Percentiles rank a stretch among this genome's conserved stretches.
These are phyloP conservation scores for Dunckerocampus dactyliophorus DNA, from an alignment of 2,113 vertebrate species.

Conservation along the genomic window DNA sequence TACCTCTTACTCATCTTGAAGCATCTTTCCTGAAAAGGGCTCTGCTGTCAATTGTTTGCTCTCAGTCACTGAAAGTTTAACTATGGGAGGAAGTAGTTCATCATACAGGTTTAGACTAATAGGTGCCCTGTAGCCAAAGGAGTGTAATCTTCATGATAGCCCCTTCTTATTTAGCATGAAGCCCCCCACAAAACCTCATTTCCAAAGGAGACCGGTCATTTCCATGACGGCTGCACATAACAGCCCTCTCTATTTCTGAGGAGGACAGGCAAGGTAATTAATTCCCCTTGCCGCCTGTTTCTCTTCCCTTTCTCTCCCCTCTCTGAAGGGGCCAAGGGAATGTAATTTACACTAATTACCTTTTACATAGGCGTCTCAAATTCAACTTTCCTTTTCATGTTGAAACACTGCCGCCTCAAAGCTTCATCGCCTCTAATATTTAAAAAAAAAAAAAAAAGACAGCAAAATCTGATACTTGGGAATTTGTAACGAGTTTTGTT, in stretches of 20 bases:
- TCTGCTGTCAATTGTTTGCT: background rate
- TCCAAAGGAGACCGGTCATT: slow-evolving; percentile 53
- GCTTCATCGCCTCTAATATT: slow-evolving; percentile 27
- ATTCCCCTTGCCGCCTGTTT: slow-evolving; percentile 60
- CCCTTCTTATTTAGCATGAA: slow-evolving; percentile 21
- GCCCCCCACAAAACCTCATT: slow-evolving; percentile 39
- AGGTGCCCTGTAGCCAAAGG: slow-evolving; percentile 25
- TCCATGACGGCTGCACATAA: slow-evolving; percentile 59
- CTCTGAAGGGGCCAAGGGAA: slow-evolving; percentile 48
- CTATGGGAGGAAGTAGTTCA: slow-evolving; percentile 30
- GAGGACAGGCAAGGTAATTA: slow-evolving; percentile 68
- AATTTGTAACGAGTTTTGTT: background rate
- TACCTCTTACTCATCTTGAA: background rate
- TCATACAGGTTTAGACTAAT: slow-evolving; percentile 41
- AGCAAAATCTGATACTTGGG: slow-evolving; percentile 18
- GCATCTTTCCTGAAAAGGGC: background rate
- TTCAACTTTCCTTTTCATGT: slow-evolving; percentile 67
- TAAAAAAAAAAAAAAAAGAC: slow-evolving; percentile 22
- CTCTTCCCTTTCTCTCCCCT: slow-evolving; percentile 48
- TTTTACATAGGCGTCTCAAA: slow-evolving; percentile 64
- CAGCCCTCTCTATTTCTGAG: slow-evolving; percentile 48
- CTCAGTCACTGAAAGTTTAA: slow-evolving; percentile 8
- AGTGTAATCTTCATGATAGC: slow-evolving; percentile 50
- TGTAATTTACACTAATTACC: slow-evolving; percentile 72
- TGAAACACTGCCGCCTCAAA: slow-evolving; percentile 25